phyloP scores from a whole-genome alignment of 2,888 invertebrate species.

The Aplocera efformata region DNA sequence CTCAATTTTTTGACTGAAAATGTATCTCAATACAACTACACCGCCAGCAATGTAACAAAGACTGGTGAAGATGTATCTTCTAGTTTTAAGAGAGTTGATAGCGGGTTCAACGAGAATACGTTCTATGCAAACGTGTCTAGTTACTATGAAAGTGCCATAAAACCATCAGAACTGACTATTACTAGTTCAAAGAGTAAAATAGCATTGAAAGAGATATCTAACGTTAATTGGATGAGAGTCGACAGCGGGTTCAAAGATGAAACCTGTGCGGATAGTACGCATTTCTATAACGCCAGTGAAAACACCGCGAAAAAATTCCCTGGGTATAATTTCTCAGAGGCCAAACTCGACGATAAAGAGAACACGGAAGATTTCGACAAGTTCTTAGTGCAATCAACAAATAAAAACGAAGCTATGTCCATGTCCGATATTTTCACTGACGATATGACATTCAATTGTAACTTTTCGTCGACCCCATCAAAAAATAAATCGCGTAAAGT shows the following conservation, averaged over 20 bases:
- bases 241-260: conserved; percentile 76
- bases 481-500: conserved; percentile 65
- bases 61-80: conserved; percentile 47
- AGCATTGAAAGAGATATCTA: conserved; percentile 68
- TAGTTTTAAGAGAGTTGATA: conserved; percentile 66
- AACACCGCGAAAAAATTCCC: conserved; percentile 41
- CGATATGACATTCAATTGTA: conserved; percentile 69
- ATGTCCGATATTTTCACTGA: conserved; percentile 71
- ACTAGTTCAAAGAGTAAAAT: conserved; percentile 53
- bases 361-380: conserved; percentile 57
- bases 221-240: conserved; percentile 68
- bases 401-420: conserved; percentile 61
- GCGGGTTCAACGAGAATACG: conserved; percentile 71
- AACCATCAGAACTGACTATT: conserved; percentile 70
- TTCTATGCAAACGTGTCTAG: conserved; percentile 67
- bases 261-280: conserved; percentile 59
- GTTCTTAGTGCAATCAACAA: conserved; percentile 46
- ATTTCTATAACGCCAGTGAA: conserved; percentile 53
- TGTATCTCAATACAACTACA: conserved; percentile 52
- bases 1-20: conserved; percentile 73
- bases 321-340: conserved; percentile 50
- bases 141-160: conserved; percentile 76
- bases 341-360: conserved; percentile 57
- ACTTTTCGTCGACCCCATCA: conserved; percentile 74
- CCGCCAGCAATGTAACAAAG: conserved; percentile 43